phyloP scores from a whole-genome alignment of 1,140 invertebrate genomes.

The Samia ricini region DNA sequence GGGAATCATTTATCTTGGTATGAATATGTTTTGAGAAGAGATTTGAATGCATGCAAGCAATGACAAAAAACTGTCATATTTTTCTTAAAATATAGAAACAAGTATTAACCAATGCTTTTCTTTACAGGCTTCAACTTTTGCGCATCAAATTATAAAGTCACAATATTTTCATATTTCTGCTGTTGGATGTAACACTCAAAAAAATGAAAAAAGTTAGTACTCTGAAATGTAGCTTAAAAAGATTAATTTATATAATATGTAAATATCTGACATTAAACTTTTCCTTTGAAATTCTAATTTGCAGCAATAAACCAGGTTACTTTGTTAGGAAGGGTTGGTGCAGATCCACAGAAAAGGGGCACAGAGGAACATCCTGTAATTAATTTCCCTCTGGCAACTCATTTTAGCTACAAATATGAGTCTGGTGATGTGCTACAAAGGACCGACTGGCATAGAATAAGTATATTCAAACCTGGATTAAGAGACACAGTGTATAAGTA shows the following conservation, averaged over 20 bases:
- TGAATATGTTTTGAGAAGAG: too few relatives aligned
- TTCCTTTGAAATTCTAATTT: slow-evolving; percentile 49
- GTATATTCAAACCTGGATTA: slow-evolving; percentile 91
- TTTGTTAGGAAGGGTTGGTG: slow-evolving; percentile 91
- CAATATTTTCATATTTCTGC: slow-evolving; percentile 21
- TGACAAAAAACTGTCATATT: too few relatives aligned
- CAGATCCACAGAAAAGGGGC: slow-evolving; percentile 91
- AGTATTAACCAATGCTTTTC: background rate
- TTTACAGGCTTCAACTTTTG: slow-evolving; percentile 20
- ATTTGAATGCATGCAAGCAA: too few relatives aligned
- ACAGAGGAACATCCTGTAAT: slow-evolving; percentile 90
- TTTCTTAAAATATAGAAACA: too few relatives aligned
- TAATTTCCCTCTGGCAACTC: slow-evolving; percentile 94
- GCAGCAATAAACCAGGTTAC: slow-evolving; percentile 92
- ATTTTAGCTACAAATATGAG: slow-evolving; percentile 89
- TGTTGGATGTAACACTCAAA: slow-evolving; percentile 27
- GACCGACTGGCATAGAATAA: slow-evolving; percentile 94
- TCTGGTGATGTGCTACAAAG: slow-evolving; percentile 88
- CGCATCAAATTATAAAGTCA: slow-evolving; percentile 7
- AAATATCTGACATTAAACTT: background rate
- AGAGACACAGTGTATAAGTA: slow-evolving; percentile 87
- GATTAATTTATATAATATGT: background rate
- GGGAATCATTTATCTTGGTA: too few relatives aligned
- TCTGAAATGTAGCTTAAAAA: background rate
- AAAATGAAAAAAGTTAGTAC: slow-evolving; percentile 44